Percentiles rank a stretch among this genome's conserved stretches.
phyloP scores from a whole-genome alignment of 2,797 vertebrate species.

The Chaenodraco wilsoni region DNA sequence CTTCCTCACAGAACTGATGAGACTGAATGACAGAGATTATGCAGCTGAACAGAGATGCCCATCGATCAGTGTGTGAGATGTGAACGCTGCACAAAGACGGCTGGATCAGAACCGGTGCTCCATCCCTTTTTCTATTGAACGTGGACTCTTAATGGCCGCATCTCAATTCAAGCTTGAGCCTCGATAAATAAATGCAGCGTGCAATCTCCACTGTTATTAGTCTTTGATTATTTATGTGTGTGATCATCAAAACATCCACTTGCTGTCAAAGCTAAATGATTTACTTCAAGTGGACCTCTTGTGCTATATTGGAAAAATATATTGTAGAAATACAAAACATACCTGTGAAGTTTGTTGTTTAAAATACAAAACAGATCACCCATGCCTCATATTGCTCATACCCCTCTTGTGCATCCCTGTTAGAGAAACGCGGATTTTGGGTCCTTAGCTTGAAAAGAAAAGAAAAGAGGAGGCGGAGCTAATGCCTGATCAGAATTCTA shows the following conservation, averaged over 20 bases:
- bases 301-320: too few species aligned
- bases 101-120: not conserved
- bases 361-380: too few species aligned
- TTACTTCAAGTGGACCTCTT: too few species aligned
- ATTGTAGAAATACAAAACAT: too few species aligned
- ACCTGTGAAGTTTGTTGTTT: too few species aligned
- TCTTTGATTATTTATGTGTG: constrained; percentile 6
- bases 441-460: too few species aligned
- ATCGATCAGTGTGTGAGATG: not conserved
- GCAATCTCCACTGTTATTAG: not conserved
- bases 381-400: too few species aligned
- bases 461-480: too few species aligned
- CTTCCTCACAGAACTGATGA: not conserved
- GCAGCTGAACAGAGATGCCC: constrained; percentile 1
- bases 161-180: not conserved
- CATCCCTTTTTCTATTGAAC: not conserved
- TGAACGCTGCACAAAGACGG: not conserved
- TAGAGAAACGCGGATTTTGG: too few species aligned
- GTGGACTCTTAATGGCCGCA: not conserved
- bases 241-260: not conserved
- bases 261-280: not conserved
- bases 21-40: constrained; percentile 10
- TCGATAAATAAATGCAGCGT: not conserved
- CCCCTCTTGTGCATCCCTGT: too few species aligned
- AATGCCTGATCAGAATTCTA: too few species aligned